These are phyloP conservation scores for Pipistrellus pipistrellus DNA, from an alignment of 2,797 vertebrate species.

Conservation along the genomic window DNA sequence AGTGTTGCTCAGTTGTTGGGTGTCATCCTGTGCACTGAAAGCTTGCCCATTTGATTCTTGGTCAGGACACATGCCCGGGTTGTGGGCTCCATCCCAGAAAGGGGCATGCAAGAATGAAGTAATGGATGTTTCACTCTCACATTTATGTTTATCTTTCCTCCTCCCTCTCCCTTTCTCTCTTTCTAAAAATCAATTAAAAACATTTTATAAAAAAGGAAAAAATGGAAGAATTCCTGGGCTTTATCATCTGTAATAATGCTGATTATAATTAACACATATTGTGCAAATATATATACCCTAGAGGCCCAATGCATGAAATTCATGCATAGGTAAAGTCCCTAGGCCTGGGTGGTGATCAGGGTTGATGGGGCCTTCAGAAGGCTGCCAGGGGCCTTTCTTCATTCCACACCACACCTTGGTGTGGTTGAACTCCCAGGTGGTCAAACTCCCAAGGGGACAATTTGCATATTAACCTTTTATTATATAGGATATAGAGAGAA, in stretches of 20 bases:
- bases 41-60: background rate
- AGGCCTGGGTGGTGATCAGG: too few species aligned
- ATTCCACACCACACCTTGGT: too few species aligned
- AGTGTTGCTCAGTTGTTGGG: background rate
- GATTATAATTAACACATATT: background rate
- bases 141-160: background rate
- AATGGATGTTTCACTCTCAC: background rate
- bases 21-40: background rate
- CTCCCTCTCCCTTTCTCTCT: background rate
- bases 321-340: too few species aligned
- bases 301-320: too few species aligned
- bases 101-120: background rate
- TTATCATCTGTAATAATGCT: constrained; percentile 2
- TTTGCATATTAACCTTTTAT: too few species aligned
- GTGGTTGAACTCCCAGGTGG: too few species aligned
- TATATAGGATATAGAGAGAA: background rate
- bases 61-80: background rate
- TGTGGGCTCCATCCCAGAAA: background rate
- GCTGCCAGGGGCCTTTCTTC: too few species aligned
- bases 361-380: too few species aligned
- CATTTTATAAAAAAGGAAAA: background rate
- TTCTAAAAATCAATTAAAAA: background rate
- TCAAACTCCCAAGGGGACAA: too few species aligned
- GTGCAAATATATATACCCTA: background rate
- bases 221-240: background rate